These are phyloP conservation scores for Rhingia campestris DNA, from an alignment of 2,888 invertebrate species.

Conservation along the genomic window DNA sequence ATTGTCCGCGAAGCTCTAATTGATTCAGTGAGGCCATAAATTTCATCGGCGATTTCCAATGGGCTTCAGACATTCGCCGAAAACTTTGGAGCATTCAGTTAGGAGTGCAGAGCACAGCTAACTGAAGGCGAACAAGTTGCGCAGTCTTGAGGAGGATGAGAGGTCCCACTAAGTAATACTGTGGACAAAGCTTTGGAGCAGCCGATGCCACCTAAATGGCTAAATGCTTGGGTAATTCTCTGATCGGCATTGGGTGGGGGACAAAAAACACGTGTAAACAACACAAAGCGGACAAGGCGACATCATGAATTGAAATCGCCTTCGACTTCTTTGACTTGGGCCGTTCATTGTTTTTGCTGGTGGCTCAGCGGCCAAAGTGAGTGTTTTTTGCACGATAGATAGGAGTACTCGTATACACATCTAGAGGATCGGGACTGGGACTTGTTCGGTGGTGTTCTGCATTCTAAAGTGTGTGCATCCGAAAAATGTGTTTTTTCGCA, in stretches of 20 bases:
- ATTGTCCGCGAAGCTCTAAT: constrained; percentile 79
- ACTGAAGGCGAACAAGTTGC: not conserved
- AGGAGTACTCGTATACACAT: not conserved
- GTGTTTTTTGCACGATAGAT: constrained; percentile 45
- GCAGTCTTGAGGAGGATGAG: constrained; percentile 13
- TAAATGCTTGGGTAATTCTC: constrained; percentile 74
- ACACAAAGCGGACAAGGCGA: constrained; percentile 73
- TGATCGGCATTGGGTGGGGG: constrained; percentile 62
- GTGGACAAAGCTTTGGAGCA: constrained; percentile 70
- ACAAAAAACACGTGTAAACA: constrained; percentile 74
- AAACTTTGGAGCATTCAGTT: constrained; percentile 42
- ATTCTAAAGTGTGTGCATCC: constrained; percentile 65
- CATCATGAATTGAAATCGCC: constrained; percentile 73
- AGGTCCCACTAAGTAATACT: constrained; percentile 61
- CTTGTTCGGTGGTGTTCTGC: constrained; percentile 68
- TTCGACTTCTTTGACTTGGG: constrained; percentile 70
- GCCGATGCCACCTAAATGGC: constrained; percentile 74
- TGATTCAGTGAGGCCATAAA: constrained; percentile 82
- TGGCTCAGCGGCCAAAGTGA: constrained; percentile 26
- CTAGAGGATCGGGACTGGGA: constrained; percentile 33
- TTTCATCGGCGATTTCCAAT: constrained; percentile 75
- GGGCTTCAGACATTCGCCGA: constrained; percentile 66
- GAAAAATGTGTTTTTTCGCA: constrained; percentile 49
- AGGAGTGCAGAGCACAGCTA: not conserved
- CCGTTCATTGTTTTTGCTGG: constrained; percentile 64